Conservation (phyloP, 2,797 vertebrate genomes). For the Pseudochirops cupreus region DNA sequence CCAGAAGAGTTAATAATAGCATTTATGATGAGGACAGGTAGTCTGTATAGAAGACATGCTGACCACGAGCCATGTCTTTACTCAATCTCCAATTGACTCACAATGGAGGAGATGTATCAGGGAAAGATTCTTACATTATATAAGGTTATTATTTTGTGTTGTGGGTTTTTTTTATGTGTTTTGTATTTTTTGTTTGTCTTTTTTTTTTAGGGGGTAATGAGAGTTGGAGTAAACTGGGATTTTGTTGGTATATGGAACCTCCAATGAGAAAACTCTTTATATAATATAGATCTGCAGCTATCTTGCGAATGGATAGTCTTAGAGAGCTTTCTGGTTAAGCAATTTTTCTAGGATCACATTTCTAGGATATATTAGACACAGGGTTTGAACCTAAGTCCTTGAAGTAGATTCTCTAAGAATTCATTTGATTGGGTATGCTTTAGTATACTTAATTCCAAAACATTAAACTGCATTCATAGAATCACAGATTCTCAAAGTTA, state of each 20-base stretch:
- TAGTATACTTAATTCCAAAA: background rate
- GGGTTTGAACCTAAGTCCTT: background rate
- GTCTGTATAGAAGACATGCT: background rate
- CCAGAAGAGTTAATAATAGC: background rate
- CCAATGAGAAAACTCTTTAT: background rate
- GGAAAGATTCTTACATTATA: background rate
- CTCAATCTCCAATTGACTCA: background rate
- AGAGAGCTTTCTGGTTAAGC: background rate
- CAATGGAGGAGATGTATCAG: background rate
- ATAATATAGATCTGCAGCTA: background rate
- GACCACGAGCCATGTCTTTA: background rate
- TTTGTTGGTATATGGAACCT: background rate
- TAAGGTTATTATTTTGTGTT: background rate
- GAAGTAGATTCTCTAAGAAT: background rate
- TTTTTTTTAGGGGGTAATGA: background rate
- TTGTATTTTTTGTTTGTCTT: background rate
- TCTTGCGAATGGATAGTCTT: background rate
- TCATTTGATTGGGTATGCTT: background rate
- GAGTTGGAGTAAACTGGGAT: background rate
- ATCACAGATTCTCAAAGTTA: background rate
- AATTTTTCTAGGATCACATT: background rate
- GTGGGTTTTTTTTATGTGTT: too few species aligned
- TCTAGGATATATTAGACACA: background rate
- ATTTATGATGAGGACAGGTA: background rate
- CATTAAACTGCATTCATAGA: background rate